Evolutionary conservation across 1,140 invertebrate species (phyloP), one percentile per base, ranked within the genome.

Genomic region (Drosophila parabipectinata): DNA sequence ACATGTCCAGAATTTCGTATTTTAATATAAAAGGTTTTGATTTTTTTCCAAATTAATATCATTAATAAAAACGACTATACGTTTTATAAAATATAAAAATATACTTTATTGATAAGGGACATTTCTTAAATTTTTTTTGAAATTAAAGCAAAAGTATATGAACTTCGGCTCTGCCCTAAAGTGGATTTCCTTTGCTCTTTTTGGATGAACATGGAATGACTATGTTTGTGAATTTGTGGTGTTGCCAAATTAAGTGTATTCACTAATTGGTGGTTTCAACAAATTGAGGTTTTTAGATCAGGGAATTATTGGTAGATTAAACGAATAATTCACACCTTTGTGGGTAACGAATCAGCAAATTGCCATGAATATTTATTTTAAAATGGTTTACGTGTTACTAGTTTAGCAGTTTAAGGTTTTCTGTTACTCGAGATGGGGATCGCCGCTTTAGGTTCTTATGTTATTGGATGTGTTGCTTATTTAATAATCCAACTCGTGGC

Each of bases 191-290:
- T 9, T 37, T 34, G 7, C 41, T 44, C 41, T 2, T 21, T 28
- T 58, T 32, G 10, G 15, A 57, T 30, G 24, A 28, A 37, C 14
- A 41, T 30, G 10, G 12, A 48, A 48, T 61, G 53, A 56, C 61
- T 67, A 50, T 80, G 66, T 71, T 79, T 61, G 69, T 79, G 21
- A 60, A 57, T 64, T 80, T 79, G 62, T 28, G 63, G 64, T 39
- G 41, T 28, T 18, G 12, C 30, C 53, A 73, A 55, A 67, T 66
- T 30, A 67, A 21, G 47, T 58, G 57, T 55, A 71, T 71, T 79
- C 62, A 79, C 60, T 76, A 80, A 80, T 80, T 80, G 66, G 61
- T 66, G 72, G 66, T 55, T 53, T 37, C 48, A 34, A 34, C 64
- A 56, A 55, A 72, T 77, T 61, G 48, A 39, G 61, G 53, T 77